These are phyloP conservation scores for Trichacis sp. DNA, from an alignment of 2,888 invertebrate genomes.

Conservation along the genomic window DNA sequence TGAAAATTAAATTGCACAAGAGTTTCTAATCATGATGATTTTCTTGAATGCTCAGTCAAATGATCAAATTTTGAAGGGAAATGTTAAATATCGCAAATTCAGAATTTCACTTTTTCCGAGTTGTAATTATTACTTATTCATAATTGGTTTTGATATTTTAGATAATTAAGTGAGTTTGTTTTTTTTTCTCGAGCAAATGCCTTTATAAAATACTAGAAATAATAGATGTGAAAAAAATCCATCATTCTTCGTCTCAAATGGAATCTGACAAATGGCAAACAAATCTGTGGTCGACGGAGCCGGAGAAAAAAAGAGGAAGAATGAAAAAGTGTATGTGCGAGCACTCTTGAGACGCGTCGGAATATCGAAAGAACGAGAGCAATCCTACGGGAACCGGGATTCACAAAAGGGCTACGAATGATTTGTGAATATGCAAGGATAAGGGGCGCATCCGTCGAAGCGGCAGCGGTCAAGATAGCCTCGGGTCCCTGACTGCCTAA, in stretches of 20 bases:
- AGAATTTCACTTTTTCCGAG: too few relatives aligned
- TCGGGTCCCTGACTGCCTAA: constrained; percentile 63
- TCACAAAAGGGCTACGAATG: constrained; percentile 59
- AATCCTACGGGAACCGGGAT: constrained; percentile 55
- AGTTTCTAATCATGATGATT: too few relatives aligned
- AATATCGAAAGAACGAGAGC: constrained; percentile 41
- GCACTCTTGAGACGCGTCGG: constrained; percentile 28
- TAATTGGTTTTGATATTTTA: too few relatives aligned
- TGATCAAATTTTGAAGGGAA: too few relatives aligned
- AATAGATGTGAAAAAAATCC: not conserved
- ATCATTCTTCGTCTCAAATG: not conserved
- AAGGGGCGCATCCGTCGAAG: constrained; percentile 61
- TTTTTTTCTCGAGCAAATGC: not conserved
- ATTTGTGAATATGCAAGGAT: constrained; percentile 69
- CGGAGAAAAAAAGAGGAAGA: constrained; percentile 23
- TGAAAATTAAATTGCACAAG: too few relatives aligned
- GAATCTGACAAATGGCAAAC: constrained; percentile 34
- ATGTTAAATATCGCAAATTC: too few relatives aligned
- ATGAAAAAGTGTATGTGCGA: constrained; percentile 32
- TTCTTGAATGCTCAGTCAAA: too few relatives aligned
- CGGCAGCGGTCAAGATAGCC: constrained; percentile 66
- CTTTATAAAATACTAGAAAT: not conserved
- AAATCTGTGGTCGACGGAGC: constrained; percentile 24
- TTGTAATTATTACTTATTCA: too few relatives aligned
- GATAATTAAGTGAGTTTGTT: not conserved